Evolutionary conservation across 2,888 invertebrate species (phyloP).

Genomic region (Halictus quadricinctus): DNA sequence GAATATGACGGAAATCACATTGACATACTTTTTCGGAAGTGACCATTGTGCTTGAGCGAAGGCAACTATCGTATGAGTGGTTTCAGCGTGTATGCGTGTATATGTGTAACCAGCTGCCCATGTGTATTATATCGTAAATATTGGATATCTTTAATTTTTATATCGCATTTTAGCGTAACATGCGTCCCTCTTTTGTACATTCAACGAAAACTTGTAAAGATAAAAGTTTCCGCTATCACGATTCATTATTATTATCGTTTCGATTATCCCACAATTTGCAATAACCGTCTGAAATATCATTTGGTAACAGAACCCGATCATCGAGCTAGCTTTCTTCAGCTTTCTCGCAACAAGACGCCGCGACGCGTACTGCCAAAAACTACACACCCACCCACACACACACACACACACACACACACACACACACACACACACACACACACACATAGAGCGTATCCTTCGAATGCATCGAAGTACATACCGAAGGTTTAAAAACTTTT

Average conservation of each 20-base stretch:
- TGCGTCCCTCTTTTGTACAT: conserved; percentile 76
- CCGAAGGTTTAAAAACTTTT: conserved; percentile 70
- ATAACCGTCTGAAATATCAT: conserved; percentile 51
- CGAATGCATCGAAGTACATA: conserved; percentile 65
- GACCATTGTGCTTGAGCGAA: conserved; percentile 55
- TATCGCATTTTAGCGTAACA: conserved; percentile 69
- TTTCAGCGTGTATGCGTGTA: conserved; percentile 51
- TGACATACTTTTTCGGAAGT: conserved; percentile 38
- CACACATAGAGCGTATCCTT: conserved; percentile 19
- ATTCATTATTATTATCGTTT: conserved; percentile 59
- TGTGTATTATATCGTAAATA: conserved; percentile 72
- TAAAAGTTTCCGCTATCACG: conserved; percentile 67
- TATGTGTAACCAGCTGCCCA: conserved; percentile 59
- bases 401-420: conserved; percentile 26
- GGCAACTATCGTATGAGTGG: conserved; percentile 61
- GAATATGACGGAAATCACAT: conserved; percentile 15
- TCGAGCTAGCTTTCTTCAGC: conserved; percentile 44
- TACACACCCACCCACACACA: conserved; percentile 16
- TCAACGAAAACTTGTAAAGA: conserved; percentile 75
- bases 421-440: conserved; percentile 19
- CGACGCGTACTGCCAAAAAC: conserved; percentile 67
- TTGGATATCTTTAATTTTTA: conserved; percentile 74
- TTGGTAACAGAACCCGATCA: conserved; percentile 65
- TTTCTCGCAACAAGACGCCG: conserved; percentile 62
- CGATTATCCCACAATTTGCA: conserved; percentile 59